Evolutionary conservation across 1,140 invertebrate genomes (phyloP).

Genomic region (Temnothorax curvispinosus): DNA sequence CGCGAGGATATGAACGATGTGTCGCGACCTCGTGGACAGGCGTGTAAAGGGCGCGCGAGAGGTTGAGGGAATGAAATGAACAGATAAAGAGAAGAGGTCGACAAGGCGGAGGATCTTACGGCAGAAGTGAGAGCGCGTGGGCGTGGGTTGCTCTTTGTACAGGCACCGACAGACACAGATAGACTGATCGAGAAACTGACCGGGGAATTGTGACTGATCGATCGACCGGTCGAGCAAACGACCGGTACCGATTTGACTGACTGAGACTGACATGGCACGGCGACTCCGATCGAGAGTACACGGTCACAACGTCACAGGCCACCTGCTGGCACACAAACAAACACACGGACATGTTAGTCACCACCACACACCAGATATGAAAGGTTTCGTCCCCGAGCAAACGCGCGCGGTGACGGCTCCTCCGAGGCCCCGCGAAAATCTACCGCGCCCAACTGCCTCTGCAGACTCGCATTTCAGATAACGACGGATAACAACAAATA

Average conservation of each 20-base stretch:
- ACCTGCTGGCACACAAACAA: constrained; percentile 87
- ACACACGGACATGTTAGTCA: constrained; percentile 86
- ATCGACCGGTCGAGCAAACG: constrained; percentile 66
- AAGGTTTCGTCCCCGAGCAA: constrained; percentile 55
- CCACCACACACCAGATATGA: constrained; percentile 83
- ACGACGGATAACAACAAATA: neutral
- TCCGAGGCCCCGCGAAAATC: constrained; percentile 7
- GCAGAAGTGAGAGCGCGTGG: constrained; percentile 62
- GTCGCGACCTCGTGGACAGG: constrained; percentile 16
- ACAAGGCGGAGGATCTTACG: constrained; percentile 47
- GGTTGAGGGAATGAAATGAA: constrained; percentile 23
- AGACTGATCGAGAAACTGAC: constrained; percentile 73
- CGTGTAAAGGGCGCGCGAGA: neutral
- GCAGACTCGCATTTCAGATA: neutral
- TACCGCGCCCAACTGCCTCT: neutral
- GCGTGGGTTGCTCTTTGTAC: constrained; percentile 63
- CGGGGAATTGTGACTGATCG: constrained; percentile 70
- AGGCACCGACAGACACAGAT: constrained; percentile 78
- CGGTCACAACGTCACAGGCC: constrained; percentile 86
- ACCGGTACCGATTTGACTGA: constrained; percentile 75
- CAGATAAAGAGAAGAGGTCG: constrained; percentile 26
- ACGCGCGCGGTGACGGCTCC: constrained; percentile 59
- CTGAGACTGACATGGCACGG: constrained; percentile 85
- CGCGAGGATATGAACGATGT: neutral
- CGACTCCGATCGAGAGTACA: constrained; percentile 85